Base-by-base conservation (phyloP, 2,888 invertebrate genomes). In the Perdita meconis region DNA sequence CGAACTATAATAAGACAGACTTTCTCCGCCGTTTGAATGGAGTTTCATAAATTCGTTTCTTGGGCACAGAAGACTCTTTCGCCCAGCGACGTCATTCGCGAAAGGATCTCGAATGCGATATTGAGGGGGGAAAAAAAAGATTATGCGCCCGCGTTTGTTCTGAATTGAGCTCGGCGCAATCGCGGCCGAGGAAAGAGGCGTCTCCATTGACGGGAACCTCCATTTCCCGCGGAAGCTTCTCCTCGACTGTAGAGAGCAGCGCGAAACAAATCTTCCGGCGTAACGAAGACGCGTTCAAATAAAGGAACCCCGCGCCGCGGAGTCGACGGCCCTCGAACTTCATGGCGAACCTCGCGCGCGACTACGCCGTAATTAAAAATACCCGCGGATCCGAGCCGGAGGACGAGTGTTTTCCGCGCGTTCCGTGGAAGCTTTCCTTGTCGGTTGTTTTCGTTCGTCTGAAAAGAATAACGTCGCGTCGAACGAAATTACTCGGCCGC, bases 311-410 rank as follows among this genome's bases (percentile, higher is more conserved):
- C 56, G n/a, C n/a, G n/a, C n/a, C n/a, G n/a, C n/a, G 47, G 66
- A 50, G 51, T 53, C 61, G 55, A 30, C 42, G 56, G 40, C 16
- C 44, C 74, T 61, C 44, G 40, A 72, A 75, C 53, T 19, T 51
- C 10, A 12, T 42, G 16, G n/a, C 56, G 65, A 24, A 36, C 40
- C n/a, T 34, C n/a, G 2, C 16, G 24, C 30, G 13, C 16, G n/a
- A 19, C 4, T 40, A 12, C 8, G 12, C 16, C 50, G 70, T 76
- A 76, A 78, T 78, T 78, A 78, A 78, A 76, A 76, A 78, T 78
- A 76, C 56, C 51, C 65, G 60, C 36, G 50, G 55, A 74, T 42
- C 16, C 47, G 30, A 3, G 38, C 36, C 19, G 47, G 5, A 26
- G 19, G 24, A 30, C 22, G 38, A 36, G 51, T 5, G 59, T 57